Conservation (phyloP, 1,140 invertebrate species). For the Aplysia californica region DNA sequence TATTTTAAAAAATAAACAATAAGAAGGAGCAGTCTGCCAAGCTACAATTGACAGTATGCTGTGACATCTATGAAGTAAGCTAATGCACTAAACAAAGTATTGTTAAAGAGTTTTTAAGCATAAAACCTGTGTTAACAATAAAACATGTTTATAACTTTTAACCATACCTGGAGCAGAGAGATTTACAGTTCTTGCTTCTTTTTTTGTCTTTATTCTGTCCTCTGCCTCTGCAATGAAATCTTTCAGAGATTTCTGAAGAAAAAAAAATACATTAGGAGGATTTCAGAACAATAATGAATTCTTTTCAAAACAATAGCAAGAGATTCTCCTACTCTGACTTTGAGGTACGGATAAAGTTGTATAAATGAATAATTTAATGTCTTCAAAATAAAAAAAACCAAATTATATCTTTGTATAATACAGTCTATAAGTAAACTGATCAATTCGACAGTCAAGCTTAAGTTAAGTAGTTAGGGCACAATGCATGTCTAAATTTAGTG, state of each 20-base stretch:
- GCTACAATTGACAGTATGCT: background rate
- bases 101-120: background rate
- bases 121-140: background rate
- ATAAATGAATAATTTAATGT: too few species aligned
- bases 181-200: slow-evolving; percentile 78
- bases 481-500: too few species aligned
- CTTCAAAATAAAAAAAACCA: too few species aligned
- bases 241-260: slow-evolving; percentile 46
- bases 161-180: slow-evolving; percentile 72
- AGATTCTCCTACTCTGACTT: too few species aligned
- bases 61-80: background rate
- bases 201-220: slow-evolving; percentile 74
- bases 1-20: background rate
- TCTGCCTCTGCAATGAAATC: slow-evolving; percentile 74
- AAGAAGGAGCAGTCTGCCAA: background rate
- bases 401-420: too few species aligned
- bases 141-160: background rate
- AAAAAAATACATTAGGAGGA: too few species aligned
- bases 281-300: too few species aligned
- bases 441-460: too few species aligned
- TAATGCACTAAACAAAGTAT: background rate
- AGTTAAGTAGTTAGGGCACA: too few species aligned
- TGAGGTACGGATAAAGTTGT: too few species aligned
- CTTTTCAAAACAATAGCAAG: too few species aligned
- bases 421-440: too few species aligned